Evolutionary conservation across 2,888 invertebrate species (phyloP), one percentile per base, ranked within the genome.

Genomic region (Saturnia japonica): DNA sequence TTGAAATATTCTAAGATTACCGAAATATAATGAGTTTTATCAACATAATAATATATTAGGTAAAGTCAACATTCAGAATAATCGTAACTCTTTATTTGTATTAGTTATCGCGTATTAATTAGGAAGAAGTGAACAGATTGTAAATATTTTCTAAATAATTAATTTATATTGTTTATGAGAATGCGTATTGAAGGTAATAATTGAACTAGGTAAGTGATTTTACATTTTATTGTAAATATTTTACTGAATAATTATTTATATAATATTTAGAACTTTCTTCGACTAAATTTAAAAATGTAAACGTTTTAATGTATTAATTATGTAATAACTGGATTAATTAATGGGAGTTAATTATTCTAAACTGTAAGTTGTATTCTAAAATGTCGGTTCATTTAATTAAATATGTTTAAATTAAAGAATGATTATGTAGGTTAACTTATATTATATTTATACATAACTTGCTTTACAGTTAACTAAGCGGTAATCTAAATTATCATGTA

Each of bases 51-150:
- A 62, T n/a, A 19, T 54, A 62, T 64, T 34, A n/a, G n/a, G 40
- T 40, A 34, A 14, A n/a, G 64, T 22, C n/a, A 64, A 64, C 64
- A 64, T 64, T 60, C 9, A 64, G 64, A 40, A 40, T 40, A 40
- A 64, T 40, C 12, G 40, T 34, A 64, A 64, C 40, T 57, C 57
- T 7, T 25, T 40, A 62, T 87, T 88, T 84, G 85, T 85, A 84
- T 85, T 83, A 80, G 83, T 85, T 90, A 89, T 90, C 88, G 77
- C 34, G 6, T 62, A 28, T 40, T n/a, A 40, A 8, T n/a, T 9
- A 64, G 34, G 16, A 19, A 34, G 28, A 62, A 8, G 11, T n/a
- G n/a, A 51, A 51, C 51, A 54, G 54, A 54, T 54, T n/a, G 7
- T 47, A 19, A 47, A 47, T 19, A 54, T 22, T 9, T n/a, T 22